Percentiles rank a stretch among this genome's conserved stretches.
These are phyloP conservation scores for Daktulosphaira vitifoliae DNA, from an alignment of 1,140 invertebrate species.

Conservation along the genomic window DNA sequence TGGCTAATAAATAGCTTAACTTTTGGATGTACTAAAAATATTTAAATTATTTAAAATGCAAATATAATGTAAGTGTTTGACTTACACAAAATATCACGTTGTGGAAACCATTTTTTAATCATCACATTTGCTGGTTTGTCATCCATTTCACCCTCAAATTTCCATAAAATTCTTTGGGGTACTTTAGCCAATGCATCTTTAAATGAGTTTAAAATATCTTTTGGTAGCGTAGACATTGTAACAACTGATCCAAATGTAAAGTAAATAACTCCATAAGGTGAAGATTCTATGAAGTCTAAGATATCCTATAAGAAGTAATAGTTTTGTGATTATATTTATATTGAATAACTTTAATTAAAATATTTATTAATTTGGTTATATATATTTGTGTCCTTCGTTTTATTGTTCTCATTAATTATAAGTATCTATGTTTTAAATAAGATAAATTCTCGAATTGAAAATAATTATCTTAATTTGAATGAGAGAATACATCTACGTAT, in stretches of 20 bases:
- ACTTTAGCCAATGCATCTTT: constrained; percentile 51
- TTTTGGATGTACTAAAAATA: constrained; percentile 5
- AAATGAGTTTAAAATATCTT: constrained; percentile 50
- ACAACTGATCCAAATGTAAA: constrained; percentile 57
- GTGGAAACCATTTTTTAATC: too few relatives aligned
- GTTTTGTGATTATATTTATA: constrained; percentile 44
- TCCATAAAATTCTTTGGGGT: constrained; percentile 54
- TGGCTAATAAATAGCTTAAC: constrained; percentile 15
- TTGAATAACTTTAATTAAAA: too few relatives aligned
- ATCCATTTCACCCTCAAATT: constrained; percentile 49
- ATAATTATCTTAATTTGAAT: too few relatives aligned
- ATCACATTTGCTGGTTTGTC: constrained; percentile 49
- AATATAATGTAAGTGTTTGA: too few relatives aligned
- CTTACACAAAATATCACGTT: too few relatives aligned
- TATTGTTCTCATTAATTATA: too few relatives aligned
- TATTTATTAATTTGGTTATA: too few relatives aligned
- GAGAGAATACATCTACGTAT: too few relatives aligned
- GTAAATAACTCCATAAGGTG: constrained; percentile 54
- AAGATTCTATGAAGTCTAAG: constrained; percentile 50
- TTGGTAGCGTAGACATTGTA: constrained; percentile 43
- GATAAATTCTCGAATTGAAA: too few relatives aligned
- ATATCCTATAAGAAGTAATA: constrained; percentile 51
- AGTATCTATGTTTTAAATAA: too few relatives aligned
- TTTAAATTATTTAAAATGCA: too few relatives aligned
- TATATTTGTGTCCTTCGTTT: too few relatives aligned